Base-by-base conservation (phyloP, 2,888 invertebrate genomes). In the Notocelia uddmanniana region DNA sequence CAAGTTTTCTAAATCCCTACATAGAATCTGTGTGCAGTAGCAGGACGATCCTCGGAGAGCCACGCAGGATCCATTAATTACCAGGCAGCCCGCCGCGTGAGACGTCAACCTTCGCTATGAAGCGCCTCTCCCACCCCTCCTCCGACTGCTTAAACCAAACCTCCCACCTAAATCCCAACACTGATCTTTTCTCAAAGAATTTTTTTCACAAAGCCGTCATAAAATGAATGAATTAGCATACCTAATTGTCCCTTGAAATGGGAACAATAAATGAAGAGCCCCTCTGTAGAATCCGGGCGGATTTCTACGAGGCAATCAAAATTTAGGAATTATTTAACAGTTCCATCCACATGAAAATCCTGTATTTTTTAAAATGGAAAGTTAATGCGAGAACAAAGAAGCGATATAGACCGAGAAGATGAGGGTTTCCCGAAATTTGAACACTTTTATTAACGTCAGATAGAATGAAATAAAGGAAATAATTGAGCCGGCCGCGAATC, bases 191-290 rank as follows among this genome's bases (percentile, higher is more conserved):
- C 81, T 79, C 81, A 80, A 75, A 79, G 76, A 71, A 63, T 73
- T 82, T 84, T 89, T 86, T 88, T 85, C 80, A 84, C 83, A 85
- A 88, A 87, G 83, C 83, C 85, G 83, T 85, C 89, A 88, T 87
- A 89, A 89, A 89, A 87, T 88, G 89, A 89, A 87, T 86, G 88
- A 89, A 92, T 92, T 91, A 91, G 88, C 91, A 92, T 92, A 89
- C 87, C 85, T 91, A 91, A 92, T 91, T 92, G 92, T 88, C 86
- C 83, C 83, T 85, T 85, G 84, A 85, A 89, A 88, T 83, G 85
- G 82, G 83, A 87, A 88, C 86, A 89, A 89, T 90, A 90, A 89
- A 87, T 82, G 82, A 85, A 87, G 85, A 86, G 83, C 78, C 81
- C 81, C 83, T 85, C 83, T 77, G 78, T 80, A 80, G 84, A 85